phyloP scores from a whole-genome alignment of 35 echinoderm and acorn worm species.

The Apostichopus parvimensis region DNA sequence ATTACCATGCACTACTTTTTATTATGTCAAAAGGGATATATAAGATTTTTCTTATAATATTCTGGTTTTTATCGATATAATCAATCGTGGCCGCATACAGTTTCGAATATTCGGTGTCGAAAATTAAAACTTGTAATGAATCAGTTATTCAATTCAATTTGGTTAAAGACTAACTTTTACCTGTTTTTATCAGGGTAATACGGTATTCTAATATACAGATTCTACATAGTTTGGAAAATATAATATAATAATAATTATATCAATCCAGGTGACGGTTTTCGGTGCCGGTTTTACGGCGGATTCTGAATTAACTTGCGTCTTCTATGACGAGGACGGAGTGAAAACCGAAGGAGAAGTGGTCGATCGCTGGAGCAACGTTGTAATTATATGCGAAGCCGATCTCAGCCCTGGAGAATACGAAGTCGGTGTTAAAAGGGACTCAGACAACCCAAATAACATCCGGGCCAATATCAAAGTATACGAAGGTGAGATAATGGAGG shows the following conservation, averaged over 20 bases:
- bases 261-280: constrained; percentile 52
- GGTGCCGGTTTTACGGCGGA: constrained; percentile 74
- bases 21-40: no score
- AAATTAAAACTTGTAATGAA: no score
- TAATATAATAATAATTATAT: neutral
- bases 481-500: constrained; percentile 56
- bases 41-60: no score
- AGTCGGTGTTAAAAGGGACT: constrained; percentile 65
- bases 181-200: no score
- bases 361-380: neutral
- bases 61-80: no score
- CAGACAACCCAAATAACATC: constrained; percentile 71
- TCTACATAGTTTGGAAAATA: neutral
- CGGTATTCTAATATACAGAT: no score
- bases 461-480: constrained; percentile 61
- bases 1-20: no score
- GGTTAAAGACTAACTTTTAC: no score
- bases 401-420: constrained; percentile 66
- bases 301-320: constrained; percentile 65
- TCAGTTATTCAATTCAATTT: no score
- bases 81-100: no score
- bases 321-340: constrained; percentile 37
- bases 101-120: no score
- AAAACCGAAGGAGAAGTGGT: constrained; percentile 35
- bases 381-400: constrained; percentile 50